Evolutionary conservation across 2,888 invertebrate genomes (phyloP).

Genomic region (Parnassius mnemosyne): DNA sequence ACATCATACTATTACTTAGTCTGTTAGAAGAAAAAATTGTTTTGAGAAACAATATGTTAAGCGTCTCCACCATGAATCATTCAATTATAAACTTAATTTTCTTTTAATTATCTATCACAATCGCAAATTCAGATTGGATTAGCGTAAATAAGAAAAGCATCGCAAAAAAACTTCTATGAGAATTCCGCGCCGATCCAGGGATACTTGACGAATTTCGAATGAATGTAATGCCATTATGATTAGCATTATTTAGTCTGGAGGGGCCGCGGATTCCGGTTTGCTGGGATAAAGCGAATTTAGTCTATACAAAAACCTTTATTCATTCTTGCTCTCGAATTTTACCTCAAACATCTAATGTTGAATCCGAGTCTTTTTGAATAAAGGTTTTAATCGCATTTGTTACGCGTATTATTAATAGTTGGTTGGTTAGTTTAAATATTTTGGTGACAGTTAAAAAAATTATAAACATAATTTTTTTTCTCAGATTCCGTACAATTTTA

Average conservation of each 20-base stretch:
- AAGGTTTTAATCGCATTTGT: constrained; percentile 74
- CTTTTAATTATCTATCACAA: constrained; percentile 46
- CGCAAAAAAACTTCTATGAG: constrained; percentile 49
- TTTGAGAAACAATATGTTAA: neutral
- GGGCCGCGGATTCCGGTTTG: constrained; percentile 75
- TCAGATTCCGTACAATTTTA: constrained; percentile 14
- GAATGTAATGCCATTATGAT: constrained; percentile 79
- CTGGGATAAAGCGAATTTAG: constrained; percentile 71
- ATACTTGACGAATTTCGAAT: constrained; percentile 77
- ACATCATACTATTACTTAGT: too few relatives aligned
- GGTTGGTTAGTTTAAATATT: constrained; percentile 72
- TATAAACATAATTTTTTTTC: constrained; percentile 21
- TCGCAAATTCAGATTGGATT: constrained; percentile 55
- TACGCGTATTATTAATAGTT: constrained; percentile 72
- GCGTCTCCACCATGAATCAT: constrained; percentile 26
- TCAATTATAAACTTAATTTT: constrained; percentile 47
- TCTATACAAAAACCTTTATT: constrained; percentile 64
- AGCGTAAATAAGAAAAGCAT: constrained; percentile 63
- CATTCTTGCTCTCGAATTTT: constrained; percentile 59
- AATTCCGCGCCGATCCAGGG: constrained; percentile 55
- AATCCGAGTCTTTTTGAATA: constrained; percentile 42
- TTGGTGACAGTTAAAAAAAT: constrained; percentile 46
- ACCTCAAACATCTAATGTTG: constrained; percentile 70
- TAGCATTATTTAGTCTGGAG: constrained; percentile 74
- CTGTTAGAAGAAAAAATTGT: too few relatives aligned